A percentile compares a stretch with the other conserved stretches of the same genome.
phyloP scores from a whole-genome alignment of 2,888 invertebrate genomes.

The Mamestra brassicae region DNA sequence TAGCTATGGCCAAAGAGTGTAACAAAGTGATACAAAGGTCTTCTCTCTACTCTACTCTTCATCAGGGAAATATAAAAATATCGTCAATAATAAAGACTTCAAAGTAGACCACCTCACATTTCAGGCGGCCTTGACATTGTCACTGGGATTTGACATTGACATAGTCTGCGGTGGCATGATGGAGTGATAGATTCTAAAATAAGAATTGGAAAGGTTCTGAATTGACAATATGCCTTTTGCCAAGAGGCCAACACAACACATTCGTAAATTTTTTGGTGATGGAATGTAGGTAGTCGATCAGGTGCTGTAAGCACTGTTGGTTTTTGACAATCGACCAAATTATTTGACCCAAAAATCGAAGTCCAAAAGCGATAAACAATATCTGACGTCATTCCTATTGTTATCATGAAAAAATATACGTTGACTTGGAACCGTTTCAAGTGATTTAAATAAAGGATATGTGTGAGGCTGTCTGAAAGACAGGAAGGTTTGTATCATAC shows the following conservation, averaged over 20 bases:
- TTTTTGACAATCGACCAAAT: neutral
- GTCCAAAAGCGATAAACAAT: constrained; percentile 14
- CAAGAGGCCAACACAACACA: neutral
- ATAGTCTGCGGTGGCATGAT: constrained; percentile 1
- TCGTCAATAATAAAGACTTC: neutral
- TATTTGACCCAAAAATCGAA: constrained; percentile 19
- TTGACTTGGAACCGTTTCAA: constrained; percentile 56
- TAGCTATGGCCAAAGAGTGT: neutral
- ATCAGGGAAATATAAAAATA: neutral
- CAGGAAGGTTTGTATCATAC: constrained; percentile 25
- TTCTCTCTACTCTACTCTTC: too few species aligned
- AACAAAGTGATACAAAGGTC: too few species aligned
- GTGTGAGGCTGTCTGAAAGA: constrained; percentile 12
- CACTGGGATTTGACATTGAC: constrained; percentile 9
- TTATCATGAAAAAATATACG: constrained; percentile 37
- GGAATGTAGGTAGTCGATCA: neutral
- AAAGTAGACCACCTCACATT: constrained; percentile 3
- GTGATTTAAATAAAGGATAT: constrained; percentile 57
- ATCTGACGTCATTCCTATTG: constrained; percentile 41
- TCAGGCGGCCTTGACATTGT: constrained; percentile 34
- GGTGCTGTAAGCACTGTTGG: neutral
- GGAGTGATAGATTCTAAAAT: constrained; percentile 13
- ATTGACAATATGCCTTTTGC: constrained; percentile 13
- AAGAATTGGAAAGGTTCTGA: neutral
- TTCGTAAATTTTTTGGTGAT: neutral